A percentile compares a stretch with the other conserved stretches of the same genome.
Conservation (phyloP, 2,113 vertebrate genomes). For the Tenrec ecaudatus region DNA sequence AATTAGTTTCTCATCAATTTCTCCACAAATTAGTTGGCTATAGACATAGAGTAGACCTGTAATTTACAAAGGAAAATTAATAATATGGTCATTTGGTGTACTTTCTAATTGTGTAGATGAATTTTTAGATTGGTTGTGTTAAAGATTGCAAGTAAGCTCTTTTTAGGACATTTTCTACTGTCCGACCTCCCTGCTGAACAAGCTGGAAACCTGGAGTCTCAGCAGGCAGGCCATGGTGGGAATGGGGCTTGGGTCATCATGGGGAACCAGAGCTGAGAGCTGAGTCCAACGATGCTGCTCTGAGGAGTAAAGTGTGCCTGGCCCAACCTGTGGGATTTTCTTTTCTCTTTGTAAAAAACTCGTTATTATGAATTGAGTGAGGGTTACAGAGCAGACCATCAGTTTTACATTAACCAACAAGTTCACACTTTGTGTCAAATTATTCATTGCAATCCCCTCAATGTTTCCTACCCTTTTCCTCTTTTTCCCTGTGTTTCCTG, state of each 20-base stretch:
- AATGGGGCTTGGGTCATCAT: no score
- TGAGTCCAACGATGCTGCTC: background rate
- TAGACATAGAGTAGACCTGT: slow-evolving; percentile 21
- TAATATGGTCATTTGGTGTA: slow-evolving; percentile 44
- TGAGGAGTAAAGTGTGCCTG: background rate
- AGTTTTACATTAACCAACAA: no score
- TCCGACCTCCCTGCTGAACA: background rate
- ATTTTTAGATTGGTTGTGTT: slow-evolving; percentile 57
- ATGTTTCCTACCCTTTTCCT: no score
- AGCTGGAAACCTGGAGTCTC: background rate
- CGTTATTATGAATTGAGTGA: background rate
- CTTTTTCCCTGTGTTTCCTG: no score
- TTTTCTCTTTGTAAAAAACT: background rate
- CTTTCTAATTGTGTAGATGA: slow-evolving; percentile 52
- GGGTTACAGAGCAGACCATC: no score
- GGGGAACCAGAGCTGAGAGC: background rate
- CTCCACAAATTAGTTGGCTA: slow-evolving; percentile 66
- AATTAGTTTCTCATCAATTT: slow-evolving; percentile 73
- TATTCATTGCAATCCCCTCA: no score
- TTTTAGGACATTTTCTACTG: slow-evolving; percentile 25
- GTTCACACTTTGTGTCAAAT: no score
- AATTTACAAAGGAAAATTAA: slow-evolving; percentile 69
- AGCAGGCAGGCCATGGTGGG: background rate
- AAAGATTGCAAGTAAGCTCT: slow-evolving; percentile 17
- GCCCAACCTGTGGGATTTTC: no score